phyloP scores from a whole-genome alignment of 2,113 vertebrate genomes.

The Aspidoscelis tigris region DNA sequence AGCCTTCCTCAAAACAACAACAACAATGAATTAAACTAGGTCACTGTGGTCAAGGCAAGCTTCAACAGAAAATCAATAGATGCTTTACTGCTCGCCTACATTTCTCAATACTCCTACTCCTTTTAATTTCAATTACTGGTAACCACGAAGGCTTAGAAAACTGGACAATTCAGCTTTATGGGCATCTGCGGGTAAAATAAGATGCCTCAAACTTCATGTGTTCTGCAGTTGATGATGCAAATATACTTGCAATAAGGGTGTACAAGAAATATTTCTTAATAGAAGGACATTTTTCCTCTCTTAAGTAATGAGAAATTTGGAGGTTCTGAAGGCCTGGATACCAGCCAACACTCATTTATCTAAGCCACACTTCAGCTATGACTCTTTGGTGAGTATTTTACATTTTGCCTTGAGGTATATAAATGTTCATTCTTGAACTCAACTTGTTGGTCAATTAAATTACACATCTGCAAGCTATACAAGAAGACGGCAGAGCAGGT shows the following conservation, averaged over 20 bases:
- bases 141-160: background rate
- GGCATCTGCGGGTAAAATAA: background rate
- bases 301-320: background rate
- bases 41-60: background rate
- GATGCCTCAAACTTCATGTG: background rate
- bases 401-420: conserved; percentile 49
- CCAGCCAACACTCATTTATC: background rate
- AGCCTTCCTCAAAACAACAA: background rate
- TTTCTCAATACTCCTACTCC: background rate
- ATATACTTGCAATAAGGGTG: background rate
- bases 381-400: conserved; percentile 18
- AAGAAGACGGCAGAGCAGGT: conserved; percentile 26
- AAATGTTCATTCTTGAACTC: conserved; percentile 62
- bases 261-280: background rate
- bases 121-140: background rate
- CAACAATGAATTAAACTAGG: background rate
- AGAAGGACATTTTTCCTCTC: background rate
- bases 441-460: conserved; percentile 57
- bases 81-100: background rate
- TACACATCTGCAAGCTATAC: conserved; percentile 61
- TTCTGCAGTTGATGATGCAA: too few relatives aligned
- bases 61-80: background rate
- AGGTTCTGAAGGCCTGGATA: background rate
- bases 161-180: background rate
- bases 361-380: background rate